Percentiles rank a stretch among this genome's conserved stretches.
Evolutionary conservation across 2,797 vertebrate species (phyloP).

Genomic region (Phylloscopus collybita): DNA sequence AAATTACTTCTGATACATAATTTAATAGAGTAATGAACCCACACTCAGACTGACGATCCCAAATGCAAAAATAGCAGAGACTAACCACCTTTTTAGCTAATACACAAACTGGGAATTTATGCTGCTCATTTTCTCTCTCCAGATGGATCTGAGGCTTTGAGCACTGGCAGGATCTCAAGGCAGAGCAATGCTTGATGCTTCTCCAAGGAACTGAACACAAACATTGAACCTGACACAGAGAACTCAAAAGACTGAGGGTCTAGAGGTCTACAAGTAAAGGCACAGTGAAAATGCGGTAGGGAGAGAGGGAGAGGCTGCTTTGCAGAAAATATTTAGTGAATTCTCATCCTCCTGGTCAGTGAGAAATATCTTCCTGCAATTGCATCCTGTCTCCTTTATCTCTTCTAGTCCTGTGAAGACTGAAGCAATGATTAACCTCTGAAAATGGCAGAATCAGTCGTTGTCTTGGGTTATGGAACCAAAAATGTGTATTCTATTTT

Average conservation of each 20-base stretch:
- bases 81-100: not conserved
- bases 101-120: not conserved
- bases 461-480: no score
- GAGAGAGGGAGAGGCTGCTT: not conserved
- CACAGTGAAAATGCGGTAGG: rapidly evolving
- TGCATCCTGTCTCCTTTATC: not conserved
- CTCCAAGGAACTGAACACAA: not conserved
- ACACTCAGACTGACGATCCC: not conserved
- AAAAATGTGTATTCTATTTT: no score
- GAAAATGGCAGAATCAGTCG: no score
- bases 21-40: not conserved
- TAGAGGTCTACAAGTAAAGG: not conserved
- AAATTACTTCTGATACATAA: not conserved
- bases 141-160: not conserved
- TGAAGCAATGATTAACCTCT: not conserved
- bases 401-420: not conserved
- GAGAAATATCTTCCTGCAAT: not conserved
- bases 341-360: not conserved
- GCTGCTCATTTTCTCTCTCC: not conserved
- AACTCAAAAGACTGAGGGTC: not conserved
- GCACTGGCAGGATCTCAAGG: not conserved
- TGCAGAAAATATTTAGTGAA: not conserved
- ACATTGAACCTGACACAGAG: not conserved
- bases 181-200: not conserved
- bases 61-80: not conserved